Evolutionary conservation across 2,113 vertebrate species (phyloP).

Genomic region (Edolisoma coerulescens): DNA sequence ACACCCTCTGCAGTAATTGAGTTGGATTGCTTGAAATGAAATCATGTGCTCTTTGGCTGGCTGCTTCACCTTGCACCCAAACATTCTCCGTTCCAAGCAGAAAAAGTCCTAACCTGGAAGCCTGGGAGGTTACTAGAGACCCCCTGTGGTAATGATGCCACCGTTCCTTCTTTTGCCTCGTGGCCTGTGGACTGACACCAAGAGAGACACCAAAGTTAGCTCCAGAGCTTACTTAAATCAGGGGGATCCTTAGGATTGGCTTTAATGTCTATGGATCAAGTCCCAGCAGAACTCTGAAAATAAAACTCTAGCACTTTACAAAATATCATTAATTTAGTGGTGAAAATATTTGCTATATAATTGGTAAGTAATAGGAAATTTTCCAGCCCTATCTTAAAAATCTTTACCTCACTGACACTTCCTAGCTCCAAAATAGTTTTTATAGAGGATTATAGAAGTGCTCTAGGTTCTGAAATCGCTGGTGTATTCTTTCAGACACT

Average conservation of each 20-base stretch:
- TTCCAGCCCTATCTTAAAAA: not conserved
- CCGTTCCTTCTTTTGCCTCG: not conserved
- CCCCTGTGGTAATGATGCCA: not conserved
- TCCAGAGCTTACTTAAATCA: not conserved
- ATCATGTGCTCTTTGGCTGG: not conserved
- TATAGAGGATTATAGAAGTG: not conserved
- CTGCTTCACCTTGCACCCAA: not conserved
- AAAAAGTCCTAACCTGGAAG: not conserved
- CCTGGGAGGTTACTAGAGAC: not conserved
- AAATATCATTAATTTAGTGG: not conserved
- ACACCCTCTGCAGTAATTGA: not conserved
- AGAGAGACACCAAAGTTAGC: not conserved
- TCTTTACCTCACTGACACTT: not conserved
- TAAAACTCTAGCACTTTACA: not conserved
- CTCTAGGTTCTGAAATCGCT: not conserved
- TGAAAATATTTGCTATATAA: not conserved
- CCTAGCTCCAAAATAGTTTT: not conserved
- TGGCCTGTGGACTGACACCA: not conserved
- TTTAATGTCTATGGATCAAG: not conserved
- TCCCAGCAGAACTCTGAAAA: not conserved
- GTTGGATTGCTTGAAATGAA: slow-evolving; percentile 7
- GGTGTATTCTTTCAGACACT: not conserved
- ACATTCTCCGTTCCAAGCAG: not conserved
- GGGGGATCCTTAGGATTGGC: not conserved
- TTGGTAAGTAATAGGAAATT: not conserved